Evolutionary conservation across 2,113 vertebrate species (phyloP).

Genomic region (Oenanthe oenanthe): DNA sequence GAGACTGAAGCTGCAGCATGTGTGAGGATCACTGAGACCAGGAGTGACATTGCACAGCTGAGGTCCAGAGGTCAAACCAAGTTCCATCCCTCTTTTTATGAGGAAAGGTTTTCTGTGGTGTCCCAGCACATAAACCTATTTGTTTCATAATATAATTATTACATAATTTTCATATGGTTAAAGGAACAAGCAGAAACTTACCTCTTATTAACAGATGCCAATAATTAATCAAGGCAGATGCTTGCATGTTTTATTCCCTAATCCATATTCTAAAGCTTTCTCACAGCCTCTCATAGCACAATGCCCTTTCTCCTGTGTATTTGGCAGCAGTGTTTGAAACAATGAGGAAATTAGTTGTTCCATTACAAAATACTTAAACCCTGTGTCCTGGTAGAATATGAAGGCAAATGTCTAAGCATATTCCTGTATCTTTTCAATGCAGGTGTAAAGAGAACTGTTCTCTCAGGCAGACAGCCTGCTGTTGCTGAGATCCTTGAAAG

Average conservation of each 20-base stretch:
- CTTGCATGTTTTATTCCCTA: neutral
- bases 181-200: neutral
- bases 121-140: accelerated
- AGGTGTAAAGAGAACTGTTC: neutral
- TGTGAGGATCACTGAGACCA: neutral
- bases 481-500: neutral
- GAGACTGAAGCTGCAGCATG: accelerated
- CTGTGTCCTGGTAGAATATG: neutral
- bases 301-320: neutral
- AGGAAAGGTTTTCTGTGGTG: neutral
- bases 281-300: neutral
- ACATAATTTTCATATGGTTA: neutral
- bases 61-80: neutral
- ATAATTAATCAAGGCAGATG: neutral
- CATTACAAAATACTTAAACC: neutral
- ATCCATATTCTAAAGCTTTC: neutral
- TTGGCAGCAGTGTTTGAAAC: neutral
- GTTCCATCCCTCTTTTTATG: neutral
- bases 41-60: neutral
- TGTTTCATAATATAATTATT: neutral
- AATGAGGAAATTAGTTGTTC: neutral
- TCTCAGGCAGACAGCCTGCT: neutral
- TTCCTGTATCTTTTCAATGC: neutral
- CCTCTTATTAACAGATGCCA: neutral
- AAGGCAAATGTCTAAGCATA: neutral